Base-by-base conservation (phyloP, 2,888 invertebrate species). In the Drosophila helvetica region DNA sequence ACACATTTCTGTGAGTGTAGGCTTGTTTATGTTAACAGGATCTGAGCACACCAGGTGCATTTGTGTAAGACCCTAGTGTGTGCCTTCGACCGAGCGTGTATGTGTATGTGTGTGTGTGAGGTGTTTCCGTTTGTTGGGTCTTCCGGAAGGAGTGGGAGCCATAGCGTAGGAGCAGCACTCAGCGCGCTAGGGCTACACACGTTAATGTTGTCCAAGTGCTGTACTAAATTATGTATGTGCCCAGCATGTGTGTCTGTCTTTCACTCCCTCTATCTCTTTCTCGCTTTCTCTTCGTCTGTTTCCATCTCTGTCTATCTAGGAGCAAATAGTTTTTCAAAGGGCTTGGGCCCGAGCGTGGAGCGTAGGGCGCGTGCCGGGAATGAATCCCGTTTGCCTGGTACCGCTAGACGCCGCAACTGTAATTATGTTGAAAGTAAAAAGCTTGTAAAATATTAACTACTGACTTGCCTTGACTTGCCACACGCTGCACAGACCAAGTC, bases 361-460 rank as follows among this genome's bases (percentile, higher is more conserved):
- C 66, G 55, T 66, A 59, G 63, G 69, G 66, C 71, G 71, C 68
- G 79, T 77, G 72, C 59, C 33, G 33, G 33, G 33, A 33, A 33
- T 33, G n/a, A n/a, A n/a, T n/a, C 5, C 38, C 71, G 71, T 64
- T 77, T 77, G 72, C 59, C 38, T 15, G 15, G 15, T 15, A 15
- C 38, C 74, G 71, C 57, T 64, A 76, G 82, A 78, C 79, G 79
- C 79, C 74, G 72, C 72, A 72, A 63, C 80, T 88, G 86, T 85
- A 85, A 85, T 85, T 85, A 85, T 86, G 88, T 85, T 85, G 78
- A 88, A 85, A 85, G 84, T 88, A 86, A 88, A 85, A 88, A 77
- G 80, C 83, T 66, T 77, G 77, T 85, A 57, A 88, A 83, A 83
- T 85, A 87, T 87, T 87, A 85, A 85, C 86, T 88, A 66, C 80